A percentile compares a stretch with the other conserved stretches of the same genome.
These are phyloP conservation scores for Stratiomys singularior DNA, from an alignment of 2,888 invertebrate genomes.

Conservation along the genomic window DNA sequence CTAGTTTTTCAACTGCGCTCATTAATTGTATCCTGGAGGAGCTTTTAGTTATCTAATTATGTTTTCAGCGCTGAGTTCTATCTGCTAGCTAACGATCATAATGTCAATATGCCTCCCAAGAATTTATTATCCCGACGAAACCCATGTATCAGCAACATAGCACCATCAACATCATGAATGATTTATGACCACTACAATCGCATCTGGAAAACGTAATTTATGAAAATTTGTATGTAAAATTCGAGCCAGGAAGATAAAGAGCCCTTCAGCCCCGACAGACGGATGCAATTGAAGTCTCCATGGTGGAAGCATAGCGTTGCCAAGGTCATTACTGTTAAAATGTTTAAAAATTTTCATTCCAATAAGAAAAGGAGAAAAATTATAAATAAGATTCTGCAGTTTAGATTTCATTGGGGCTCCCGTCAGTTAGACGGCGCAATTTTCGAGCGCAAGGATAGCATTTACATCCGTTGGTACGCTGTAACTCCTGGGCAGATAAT, in stretches of 20 bases:
- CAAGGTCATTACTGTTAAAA: not conserved
- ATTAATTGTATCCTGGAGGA: too few relatives aligned
- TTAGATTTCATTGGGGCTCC: not conserved
- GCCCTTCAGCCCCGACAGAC: not conserved
- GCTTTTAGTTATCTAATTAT: not conserved
- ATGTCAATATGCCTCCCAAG: not conserved
- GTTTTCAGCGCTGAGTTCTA: not conserved
- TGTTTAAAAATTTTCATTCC: not conserved
- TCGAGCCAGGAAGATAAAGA: not conserved
- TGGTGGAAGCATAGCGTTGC: not conserved
- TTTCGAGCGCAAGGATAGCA: not conserved
- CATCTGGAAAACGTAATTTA: not conserved
- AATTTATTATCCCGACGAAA: not conserved
- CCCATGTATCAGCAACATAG: not conserved
- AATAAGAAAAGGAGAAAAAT: not conserved
- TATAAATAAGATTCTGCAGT: not conserved
- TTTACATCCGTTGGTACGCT: not conserved
- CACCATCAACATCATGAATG: constrained; percentile 1
- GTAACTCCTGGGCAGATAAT: too few relatives aligned
- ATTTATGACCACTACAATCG: not conserved
- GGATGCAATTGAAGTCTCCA: not conserved
- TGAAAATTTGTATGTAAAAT: not conserved
- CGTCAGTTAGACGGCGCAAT: not conserved
- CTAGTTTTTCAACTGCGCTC: too few relatives aligned
- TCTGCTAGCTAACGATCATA: not conserved